These are phyloP conservation scores for Psilopsiagon aymara DNA, from an alignment of 2,113 vertebrate species.

Conservation along the genomic window DNA sequence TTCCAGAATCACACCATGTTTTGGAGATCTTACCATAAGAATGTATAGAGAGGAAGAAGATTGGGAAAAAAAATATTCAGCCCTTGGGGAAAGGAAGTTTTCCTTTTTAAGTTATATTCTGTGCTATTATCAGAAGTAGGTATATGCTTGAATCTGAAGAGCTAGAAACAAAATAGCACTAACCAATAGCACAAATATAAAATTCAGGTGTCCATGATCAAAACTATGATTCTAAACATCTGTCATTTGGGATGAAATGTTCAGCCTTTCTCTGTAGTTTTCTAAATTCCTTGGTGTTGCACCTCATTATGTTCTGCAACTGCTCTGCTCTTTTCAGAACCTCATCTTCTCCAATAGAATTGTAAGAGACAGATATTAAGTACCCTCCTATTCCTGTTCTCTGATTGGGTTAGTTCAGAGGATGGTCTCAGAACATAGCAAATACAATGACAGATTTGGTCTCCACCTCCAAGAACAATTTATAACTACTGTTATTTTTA, in stretches of 20 bases:
- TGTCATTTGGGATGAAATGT: not conserved
- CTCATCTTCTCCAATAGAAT: not conserved
- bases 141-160: not conserved
- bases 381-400: not conserved
- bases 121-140: not conserved
- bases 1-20: not conserved
- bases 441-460: not conserved
- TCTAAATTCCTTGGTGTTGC: not conserved
- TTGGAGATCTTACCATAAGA: not conserved
- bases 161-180: not conserved
- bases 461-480: not conserved
- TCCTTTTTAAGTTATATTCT: not conserved
- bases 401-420: not conserved
- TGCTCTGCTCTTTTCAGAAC: not conserved
- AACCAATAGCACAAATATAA: not conserved
- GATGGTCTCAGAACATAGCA: not conserved
- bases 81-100: not conserved
- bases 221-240: not conserved
- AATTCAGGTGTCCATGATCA: not conserved
- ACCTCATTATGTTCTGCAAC: not conserved
- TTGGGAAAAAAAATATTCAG: not conserved
- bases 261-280: not conserved
- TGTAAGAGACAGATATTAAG: not conserved
- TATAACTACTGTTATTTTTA: not conserved
- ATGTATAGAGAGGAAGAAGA: not conserved